Evolutionary conservation across 2,888 invertebrate genomes (phyloP).

Genomic region (Pecten maximus): DNA sequence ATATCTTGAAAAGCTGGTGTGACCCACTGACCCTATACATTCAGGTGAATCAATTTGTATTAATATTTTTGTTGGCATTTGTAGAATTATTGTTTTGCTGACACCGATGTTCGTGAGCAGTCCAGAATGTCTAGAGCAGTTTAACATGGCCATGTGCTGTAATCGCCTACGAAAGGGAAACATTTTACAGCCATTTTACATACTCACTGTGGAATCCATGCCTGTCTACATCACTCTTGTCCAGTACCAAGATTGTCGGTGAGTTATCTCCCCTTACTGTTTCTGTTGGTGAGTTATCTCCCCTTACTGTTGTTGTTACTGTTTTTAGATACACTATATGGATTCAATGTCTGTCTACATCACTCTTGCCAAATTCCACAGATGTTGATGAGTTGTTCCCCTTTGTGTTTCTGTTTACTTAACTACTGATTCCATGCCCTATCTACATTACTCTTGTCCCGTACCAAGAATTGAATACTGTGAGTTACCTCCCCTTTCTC

Average conservation of each 20-base stretch:
- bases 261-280: slow-evolving; percentile 41
- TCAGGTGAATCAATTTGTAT: neutral
- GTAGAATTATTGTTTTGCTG: slow-evolving; percentile 76
- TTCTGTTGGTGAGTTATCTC: slow-evolving; percentile 61
- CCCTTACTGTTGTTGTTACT: neutral
- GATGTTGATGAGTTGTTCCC: no score
- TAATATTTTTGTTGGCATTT: slow-evolving; percentile 39
- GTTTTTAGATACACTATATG: no score
- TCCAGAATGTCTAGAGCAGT: slow-evolving; percentile 76
- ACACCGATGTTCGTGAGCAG: slow-evolving; percentile 70
- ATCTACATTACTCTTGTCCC: no score
- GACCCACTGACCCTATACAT: neutral
- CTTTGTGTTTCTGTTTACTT: no score
- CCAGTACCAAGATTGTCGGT: slow-evolving; percentile 80
- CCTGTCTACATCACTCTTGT: slow-evolving; percentile 79
- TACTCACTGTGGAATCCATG: slow-evolving; percentile 68
- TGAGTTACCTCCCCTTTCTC: no score
- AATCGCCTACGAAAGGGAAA: slow-evolving; percentile 68
- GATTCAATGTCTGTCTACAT: no score
- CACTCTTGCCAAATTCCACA: no score
- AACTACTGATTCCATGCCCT: no score
- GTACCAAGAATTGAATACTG: no score
- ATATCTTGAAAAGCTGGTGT: neutral
- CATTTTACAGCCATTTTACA: slow-evolving; percentile 74
- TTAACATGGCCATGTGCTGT: slow-evolving; percentile 80